These are phyloP conservation scores for Cliona cf. orientalis DNA, from an alignment of 37 sponge, comb jelly and placozoan genomes.

Conservation along the genomic window DNA sequence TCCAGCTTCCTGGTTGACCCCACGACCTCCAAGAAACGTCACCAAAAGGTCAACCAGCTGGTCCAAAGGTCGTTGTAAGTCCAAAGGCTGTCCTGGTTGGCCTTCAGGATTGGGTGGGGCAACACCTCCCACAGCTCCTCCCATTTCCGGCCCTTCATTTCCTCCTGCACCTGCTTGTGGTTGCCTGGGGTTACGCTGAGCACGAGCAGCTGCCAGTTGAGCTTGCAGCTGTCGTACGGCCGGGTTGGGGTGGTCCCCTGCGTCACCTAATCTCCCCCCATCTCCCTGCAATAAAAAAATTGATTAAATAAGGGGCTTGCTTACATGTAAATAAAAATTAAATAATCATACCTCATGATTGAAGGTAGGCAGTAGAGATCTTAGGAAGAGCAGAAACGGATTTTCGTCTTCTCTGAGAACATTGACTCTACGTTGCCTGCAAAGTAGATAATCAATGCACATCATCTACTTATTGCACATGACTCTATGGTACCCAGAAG, in stretches of 20 bases:
- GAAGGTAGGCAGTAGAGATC: constrained; percentile 78
- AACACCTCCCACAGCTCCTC: constrained; percentile 8
- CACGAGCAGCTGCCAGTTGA: constrained; percentile 1
- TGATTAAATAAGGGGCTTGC: background rate
- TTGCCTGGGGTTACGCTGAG: too few species aligned
- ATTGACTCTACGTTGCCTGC: too few species aligned
- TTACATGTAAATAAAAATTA: background rate
- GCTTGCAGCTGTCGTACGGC: background rate
- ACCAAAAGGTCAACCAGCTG: constrained; percentile 22
- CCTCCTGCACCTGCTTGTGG: constrained; percentile 11
- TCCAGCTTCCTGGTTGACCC: too few species aligned
- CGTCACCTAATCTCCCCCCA: constrained; percentile 3
- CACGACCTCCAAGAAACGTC: too few species aligned
- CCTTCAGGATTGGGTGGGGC: constrained; percentile 31
- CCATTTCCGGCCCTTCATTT: constrained; percentile 9
- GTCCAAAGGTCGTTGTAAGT: constrained; percentile 36
- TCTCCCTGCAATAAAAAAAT: background rate
- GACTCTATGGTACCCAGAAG: too few species aligned
- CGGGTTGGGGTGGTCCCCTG: background rate
- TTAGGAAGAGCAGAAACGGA: constrained; percentile 66
- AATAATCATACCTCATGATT: constrained; percentile 43
- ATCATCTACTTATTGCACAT: too few species aligned
- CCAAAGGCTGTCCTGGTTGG: constrained; percentile 18
- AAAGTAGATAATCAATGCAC: too few species aligned
- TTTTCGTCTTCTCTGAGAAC: constrained; percentile 34